phyloP scores from a whole-genome alignment of 2,113 vertebrate species.

The Micromys minutus region DNA sequence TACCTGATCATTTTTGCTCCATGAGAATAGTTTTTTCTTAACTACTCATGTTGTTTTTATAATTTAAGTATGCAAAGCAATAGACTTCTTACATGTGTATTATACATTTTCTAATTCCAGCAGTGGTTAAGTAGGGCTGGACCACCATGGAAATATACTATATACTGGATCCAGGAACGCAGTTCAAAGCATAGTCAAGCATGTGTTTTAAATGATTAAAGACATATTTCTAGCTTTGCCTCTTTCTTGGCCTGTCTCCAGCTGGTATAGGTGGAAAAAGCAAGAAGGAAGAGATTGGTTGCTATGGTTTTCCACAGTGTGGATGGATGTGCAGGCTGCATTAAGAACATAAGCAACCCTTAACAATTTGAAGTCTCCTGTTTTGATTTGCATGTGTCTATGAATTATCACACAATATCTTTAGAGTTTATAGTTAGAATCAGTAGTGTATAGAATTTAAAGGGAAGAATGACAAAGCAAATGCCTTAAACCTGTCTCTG shows the following conservation, averaged over 20 bases:
- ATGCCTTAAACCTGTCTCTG: background rate
- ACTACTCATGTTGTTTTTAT: background rate
- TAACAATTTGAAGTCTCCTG: background rate
- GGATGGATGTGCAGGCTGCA: background rate
- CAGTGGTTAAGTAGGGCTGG: background rate
- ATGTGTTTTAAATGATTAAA: constrained; percentile 28
- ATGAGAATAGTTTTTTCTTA: background rate
- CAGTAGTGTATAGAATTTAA: background rate
- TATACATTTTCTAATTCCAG: background rate
- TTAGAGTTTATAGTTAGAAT: constrained; percentile 27
- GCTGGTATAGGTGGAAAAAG: background rate
- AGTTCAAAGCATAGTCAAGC: background rate
- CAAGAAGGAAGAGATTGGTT: constrained; percentile 4
- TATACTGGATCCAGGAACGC: background rate
- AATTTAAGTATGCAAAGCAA: background rate
- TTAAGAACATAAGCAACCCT: background rate
- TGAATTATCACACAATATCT: background rate
- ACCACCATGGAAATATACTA: background rate
- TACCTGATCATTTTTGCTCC: background rate
- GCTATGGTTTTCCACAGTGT: background rate
- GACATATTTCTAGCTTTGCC: background rate
- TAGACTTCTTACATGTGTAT: background rate
- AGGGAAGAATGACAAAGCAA: background rate
- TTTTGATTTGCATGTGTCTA: constrained; percentile 11
- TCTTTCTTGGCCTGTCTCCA: background rate